Conservation (phyloP, 2,888 invertebrate species). For the Abrostola triplasia region DNA sequence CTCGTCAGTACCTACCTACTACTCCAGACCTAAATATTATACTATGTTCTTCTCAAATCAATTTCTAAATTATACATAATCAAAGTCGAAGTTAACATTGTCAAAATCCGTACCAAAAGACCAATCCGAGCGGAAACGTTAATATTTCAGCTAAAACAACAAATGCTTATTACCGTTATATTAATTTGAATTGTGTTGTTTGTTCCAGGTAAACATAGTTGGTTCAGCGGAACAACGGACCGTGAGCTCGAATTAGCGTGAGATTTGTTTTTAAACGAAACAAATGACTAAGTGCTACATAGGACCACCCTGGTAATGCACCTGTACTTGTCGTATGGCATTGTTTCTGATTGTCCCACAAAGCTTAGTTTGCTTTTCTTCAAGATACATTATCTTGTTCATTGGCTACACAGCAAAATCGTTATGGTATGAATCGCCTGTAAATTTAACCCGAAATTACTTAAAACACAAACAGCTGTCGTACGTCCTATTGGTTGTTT, state of each 20-base stretch:
- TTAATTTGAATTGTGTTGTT: slow-evolving; percentile 42
- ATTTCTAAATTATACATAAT: too few species aligned
- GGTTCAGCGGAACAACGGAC: slow-evolving; percentile 13
- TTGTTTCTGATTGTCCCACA: too few species aligned
- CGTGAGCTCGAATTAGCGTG: slow-evolving; percentile 3
- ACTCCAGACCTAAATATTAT: too few species aligned
- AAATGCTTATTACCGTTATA: slow-evolving; percentile 12
- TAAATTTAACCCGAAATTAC: too few species aligned
- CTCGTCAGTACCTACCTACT: too few species aligned
- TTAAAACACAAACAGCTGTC: too few species aligned
- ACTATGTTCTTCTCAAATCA: too few species aligned
- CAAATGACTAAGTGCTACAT: neutral
- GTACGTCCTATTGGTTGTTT: too few species aligned
- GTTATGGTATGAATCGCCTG: too few species aligned
- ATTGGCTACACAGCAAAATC: too few species aligned
- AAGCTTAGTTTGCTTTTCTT: neutral
- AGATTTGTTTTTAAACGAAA: slow-evolving; percentile 25
- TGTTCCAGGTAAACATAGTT: slow-evolving; percentile 50
- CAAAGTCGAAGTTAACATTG: neutral
- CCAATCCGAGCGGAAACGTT: slow-evolving; percentile 10
- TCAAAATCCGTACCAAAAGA: neutral
- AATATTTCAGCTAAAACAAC: slow-evolving; percentile 3
- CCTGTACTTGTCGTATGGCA: neutral
- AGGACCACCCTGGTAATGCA: slow-evolving; percentile 25
- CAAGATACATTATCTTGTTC: neutral